phyloP scores from a whole-genome alignment of 2,113 vertebrate species.

The Lota lota region DNA sequence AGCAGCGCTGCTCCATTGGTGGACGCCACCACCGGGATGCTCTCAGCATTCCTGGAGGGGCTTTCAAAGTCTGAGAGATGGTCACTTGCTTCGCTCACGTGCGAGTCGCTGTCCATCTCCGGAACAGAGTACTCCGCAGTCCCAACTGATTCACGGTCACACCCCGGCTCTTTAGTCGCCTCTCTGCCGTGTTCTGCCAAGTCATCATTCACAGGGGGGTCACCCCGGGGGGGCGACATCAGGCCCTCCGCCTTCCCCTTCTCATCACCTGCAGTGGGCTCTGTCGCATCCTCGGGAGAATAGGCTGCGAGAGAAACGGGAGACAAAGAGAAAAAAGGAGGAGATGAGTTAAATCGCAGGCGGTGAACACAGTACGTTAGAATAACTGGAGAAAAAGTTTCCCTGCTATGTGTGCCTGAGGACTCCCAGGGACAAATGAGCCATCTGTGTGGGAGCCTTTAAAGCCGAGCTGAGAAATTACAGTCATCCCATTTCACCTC shows the following conservation, averaged over 20 bases:
- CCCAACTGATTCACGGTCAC: slow-evolving; percentile 84
- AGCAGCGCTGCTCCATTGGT: slow-evolving; percentile 59
- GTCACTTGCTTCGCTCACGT: slow-evolving; percentile 91
- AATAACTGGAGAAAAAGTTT: slow-evolving; percentile 75
- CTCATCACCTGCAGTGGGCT: slow-evolving; percentile 79
- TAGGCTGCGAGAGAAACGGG: slow-evolving; percentile 81
- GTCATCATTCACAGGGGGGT: slow-evolving; percentile 83
- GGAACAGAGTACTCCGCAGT: slow-evolving; percentile 87
- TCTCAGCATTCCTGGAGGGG: slow-evolving; percentile 83
- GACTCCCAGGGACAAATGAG: slow-evolving; percentile 76
- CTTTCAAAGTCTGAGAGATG: slow-evolving; percentile 90
- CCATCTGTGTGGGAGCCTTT: slow-evolving; percentile 77
- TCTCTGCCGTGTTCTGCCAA: slow-evolving; percentile 72
- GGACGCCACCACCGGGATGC: slow-evolving; percentile 71
- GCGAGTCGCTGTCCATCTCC: slow-evolving; percentile 94
- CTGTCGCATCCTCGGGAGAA: slow-evolving; percentile 88
- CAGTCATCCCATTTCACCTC: slow-evolving; percentile 78
- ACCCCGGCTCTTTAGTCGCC: slow-evolving; percentile 75
- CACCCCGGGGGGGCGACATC: slow-evolving; percentile 72
- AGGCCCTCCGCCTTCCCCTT: slow-evolving; percentile 77
- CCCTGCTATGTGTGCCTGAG: slow-evolving; percentile 73
- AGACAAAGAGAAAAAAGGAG: slow-evolving; percentile 68
- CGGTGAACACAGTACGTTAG: slow-evolving; percentile 67
- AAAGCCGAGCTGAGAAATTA: slow-evolving; percentile 78
- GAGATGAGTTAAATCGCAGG: slow-evolving; percentile 67